Evolutionary conservation across 2,113 vertebrate species (phyloP).

Genomic region (Daubentonia madagascariensis): DNA sequence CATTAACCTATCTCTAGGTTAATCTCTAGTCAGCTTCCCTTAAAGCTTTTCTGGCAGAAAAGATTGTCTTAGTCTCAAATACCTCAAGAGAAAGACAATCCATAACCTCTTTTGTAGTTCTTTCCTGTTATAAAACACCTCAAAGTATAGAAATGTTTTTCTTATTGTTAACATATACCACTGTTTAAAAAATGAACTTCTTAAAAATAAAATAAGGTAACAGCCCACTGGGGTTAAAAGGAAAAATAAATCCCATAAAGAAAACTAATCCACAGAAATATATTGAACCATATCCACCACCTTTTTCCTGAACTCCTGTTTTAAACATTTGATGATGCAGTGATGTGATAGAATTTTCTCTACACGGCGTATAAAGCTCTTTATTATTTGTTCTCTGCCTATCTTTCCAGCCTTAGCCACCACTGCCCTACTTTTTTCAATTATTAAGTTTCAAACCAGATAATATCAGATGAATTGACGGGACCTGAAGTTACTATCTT

Average conservation of each 20-base stretch:
- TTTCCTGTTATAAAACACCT: not conserved
- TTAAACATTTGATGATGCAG: not conserved
- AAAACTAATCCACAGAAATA: not conserved
- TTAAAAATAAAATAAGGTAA: slow-evolving; percentile 14
- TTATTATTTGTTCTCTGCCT: not conserved
- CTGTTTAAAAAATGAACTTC: not conserved
- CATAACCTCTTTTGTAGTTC: not conserved
- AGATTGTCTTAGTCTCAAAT: not conserved
- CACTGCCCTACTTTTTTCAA: not conserved
- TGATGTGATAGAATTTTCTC: not conserved
- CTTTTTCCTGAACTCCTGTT: not conserved
- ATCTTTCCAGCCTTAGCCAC: not conserved
- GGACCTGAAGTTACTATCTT: not conserved
- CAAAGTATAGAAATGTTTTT: not conserved
- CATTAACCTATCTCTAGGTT: slow-evolving; percentile 53
- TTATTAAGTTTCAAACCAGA: not conserved
- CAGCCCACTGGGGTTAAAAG: not conserved
- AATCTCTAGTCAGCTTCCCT: not conserved
- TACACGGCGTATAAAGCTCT: not conserved
- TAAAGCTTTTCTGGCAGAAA: slow-evolving; percentile 8
- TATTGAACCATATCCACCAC: not conserved
- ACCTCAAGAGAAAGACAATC: not conserved
- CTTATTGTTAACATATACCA: not conserved
- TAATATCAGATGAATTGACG: not conserved
- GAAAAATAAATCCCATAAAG: not conserved